Evolutionary conservation across 2,113 vertebrate genomes (phyloP).

Genomic region (Rissa tridactyla): DNA sequence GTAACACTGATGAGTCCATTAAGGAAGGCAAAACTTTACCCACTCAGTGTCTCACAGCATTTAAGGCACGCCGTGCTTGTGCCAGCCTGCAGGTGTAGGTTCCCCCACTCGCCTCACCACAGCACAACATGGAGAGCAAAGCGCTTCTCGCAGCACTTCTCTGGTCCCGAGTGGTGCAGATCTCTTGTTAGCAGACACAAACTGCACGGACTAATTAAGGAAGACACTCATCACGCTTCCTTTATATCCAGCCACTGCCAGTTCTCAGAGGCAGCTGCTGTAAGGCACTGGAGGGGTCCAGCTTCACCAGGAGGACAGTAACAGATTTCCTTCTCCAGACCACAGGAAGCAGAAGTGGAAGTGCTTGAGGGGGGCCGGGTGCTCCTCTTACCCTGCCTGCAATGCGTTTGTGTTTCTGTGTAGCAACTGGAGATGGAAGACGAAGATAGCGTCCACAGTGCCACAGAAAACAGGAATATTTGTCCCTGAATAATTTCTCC

Average conservation of each 20-base stretch:
- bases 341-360: neutral
- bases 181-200: neutral
- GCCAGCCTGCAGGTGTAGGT: neutral
- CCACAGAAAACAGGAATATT: neutral
- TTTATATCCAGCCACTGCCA: neutral
- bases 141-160: neutral
- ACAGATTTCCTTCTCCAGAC: neutral
- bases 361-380: neutral
- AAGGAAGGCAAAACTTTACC: neutral
- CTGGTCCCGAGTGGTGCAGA: neutral
- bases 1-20: neutral
- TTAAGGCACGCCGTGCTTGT: neutral
- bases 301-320: neutral
- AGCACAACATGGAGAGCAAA: neutral
- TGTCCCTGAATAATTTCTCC: constrained; percentile 55
- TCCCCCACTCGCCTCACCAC: neutral
- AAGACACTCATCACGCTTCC: neutral
- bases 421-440: neutral
- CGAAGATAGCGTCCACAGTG: neutral
- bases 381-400: neutral
- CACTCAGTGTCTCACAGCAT: neutral
- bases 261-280: neutral
- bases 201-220: neutral
- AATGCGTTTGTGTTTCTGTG: neutral
- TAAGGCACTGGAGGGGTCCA: neutral